These are phyloP conservation scores for Agrochola lychnidis DNA, from an alignment of 2,888 invertebrate genomes.

Conservation along the genomic window DNA sequence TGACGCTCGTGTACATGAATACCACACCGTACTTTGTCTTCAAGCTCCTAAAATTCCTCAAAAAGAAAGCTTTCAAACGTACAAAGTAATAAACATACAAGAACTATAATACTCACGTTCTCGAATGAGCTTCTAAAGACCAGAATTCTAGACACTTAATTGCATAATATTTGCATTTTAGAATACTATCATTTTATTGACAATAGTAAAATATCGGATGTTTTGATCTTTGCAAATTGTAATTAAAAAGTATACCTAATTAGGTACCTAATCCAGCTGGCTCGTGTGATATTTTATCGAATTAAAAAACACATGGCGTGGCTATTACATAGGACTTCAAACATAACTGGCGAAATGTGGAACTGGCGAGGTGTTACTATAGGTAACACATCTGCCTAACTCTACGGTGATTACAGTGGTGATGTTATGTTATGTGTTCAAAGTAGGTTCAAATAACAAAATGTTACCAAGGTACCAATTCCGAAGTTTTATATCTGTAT, in stretches of 20 bases:
- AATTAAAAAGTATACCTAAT: constrained; percentile 5
- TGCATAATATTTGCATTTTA: constrained; percentile 31
- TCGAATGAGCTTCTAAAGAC: constrained; percentile 11
- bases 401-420: background rate
- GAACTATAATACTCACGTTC: background rate
- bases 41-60: constrained; percentile 18
- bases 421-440: background rate
- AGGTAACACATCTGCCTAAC: background rate
- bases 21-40: constrained; percentile 20
- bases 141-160: constrained; percentile 27
- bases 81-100: constrained; percentile 24
- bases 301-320: background rate
- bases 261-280: background rate
- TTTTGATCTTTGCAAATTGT: background rate
- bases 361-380: too few species aligned
- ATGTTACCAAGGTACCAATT: background rate
- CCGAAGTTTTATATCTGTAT: constrained; percentile 5
- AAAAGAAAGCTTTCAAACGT: constrained; percentile 49
- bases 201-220: background rate
- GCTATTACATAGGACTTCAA: background rate
- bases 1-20: constrained; percentile 49
- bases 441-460: background rate
- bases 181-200: constrained; percentile 1
- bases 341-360: background rate
- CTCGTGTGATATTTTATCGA: constrained; percentile 4